Evolutionary conservation across 2,797 vertebrate genomes (phyloP).

Genomic region (Esox lucius): DNA sequence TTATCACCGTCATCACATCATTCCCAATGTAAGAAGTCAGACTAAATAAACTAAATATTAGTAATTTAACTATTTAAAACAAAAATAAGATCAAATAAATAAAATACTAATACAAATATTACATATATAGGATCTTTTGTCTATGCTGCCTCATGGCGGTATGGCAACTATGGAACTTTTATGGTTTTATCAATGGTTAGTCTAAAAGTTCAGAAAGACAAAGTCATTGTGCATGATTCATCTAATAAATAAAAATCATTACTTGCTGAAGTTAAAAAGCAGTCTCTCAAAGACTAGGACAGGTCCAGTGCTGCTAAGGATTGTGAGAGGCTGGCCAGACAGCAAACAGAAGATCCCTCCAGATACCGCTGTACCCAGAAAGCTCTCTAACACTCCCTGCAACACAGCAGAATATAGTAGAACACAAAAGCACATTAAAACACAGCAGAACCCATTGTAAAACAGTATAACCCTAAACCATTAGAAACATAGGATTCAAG

Average conservation of each 20-base stretch:
- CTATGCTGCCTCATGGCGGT: no score
- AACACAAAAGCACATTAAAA: background rate
- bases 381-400: constrained; percentile 94
- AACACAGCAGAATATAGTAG: background rate
- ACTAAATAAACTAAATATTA: no score
- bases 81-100: no score
- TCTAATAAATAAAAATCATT: constrained; percentile 34
- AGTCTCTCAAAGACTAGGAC: constrained; percentile 96
- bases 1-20: no score
- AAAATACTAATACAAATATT: no score
- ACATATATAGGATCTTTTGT: no score
- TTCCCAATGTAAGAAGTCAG: no score
- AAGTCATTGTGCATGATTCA: background rate
- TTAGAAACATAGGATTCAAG: background rate
- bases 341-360: constrained; percentile 93
- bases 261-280: constrained; percentile 98
- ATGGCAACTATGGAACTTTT: no score
- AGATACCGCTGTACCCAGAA: constrained; percentile 90
- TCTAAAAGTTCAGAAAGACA: background rate
- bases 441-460: background rate
- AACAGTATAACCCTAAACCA: background rate
- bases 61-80: no score
- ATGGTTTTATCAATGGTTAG: constrained; percentile 58
- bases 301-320: constrained; percentile 96
- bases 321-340: constrained; percentile 92